Evolutionary conservation across 2,113 vertebrate genomes (phyloP).

Genomic region (Panthera tigris): DNA sequence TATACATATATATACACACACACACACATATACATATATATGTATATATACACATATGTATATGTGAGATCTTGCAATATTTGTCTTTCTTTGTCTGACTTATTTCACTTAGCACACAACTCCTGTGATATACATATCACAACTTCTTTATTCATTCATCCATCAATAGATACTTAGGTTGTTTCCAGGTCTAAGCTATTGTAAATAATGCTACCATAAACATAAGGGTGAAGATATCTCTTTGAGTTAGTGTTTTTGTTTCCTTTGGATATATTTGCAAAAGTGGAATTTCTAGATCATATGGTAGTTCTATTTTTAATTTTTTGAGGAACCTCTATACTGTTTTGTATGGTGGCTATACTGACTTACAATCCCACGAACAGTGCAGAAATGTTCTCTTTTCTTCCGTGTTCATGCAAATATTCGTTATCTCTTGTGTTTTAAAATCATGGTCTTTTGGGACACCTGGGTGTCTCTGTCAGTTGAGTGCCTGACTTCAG

Average conservation of each 20-base stretch:
- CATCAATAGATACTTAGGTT: not conserved
- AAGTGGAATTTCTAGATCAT: not conserved
- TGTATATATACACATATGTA: too few species aligned
- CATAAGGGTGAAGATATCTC: not conserved
- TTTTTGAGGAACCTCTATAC: not conserved
- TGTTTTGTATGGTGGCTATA: not conserved
- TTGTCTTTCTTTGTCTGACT: not conserved
- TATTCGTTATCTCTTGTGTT: not conserved
- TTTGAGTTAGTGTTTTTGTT: not conserved
- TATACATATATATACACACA: rapidly evolving
- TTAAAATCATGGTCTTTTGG: not conserved
- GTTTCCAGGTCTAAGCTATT: not conserved
- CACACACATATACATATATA: too few species aligned
- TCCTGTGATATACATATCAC: not conserved
- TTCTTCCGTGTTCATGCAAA: not conserved
- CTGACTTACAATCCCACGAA: not conserved
- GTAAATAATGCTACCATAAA: not conserved
- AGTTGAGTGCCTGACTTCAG: too few species aligned
- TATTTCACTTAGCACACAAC: not conserved
- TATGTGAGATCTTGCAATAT: not conserved
- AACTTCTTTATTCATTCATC: not conserved
- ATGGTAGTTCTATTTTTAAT: not conserved
- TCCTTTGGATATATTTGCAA: not conserved
- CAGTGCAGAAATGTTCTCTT: not conserved
- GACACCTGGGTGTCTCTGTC: too few species aligned